Percentiles rank a stretch among this genome's conserved stretches.
phyloP scores from a whole-genome alignment of 2,888 invertebrate species.

The Pristionchus exspectatus region DNA sequence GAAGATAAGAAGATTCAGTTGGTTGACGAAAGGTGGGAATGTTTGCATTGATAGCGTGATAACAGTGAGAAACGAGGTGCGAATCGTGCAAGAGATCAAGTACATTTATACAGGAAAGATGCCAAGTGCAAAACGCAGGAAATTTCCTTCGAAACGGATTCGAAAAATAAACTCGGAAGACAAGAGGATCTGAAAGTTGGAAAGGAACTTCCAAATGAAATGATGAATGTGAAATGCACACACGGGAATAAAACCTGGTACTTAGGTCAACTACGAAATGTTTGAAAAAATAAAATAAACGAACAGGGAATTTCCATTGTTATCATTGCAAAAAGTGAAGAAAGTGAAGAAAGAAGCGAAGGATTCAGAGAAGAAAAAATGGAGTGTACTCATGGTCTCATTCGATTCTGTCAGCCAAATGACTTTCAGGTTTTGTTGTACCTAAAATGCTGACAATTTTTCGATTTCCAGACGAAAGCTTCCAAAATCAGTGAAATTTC shows the following conservation, averaged over 20 bases:
- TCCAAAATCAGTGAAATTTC: slow-evolving; percentile 86
- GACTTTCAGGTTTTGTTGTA: slow-evolving; percentile 83
- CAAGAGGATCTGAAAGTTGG: slow-evolving; percentile 53
- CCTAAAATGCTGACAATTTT: neutral
- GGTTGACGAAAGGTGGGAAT: slow-evolving; percentile 12
- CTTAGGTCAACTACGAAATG: neutral
- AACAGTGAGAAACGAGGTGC: neutral
- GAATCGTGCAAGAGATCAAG: neutral
- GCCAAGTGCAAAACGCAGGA: slow-evolving; percentile 61
- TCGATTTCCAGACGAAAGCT: slow-evolving; percentile 84
- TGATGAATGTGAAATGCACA: slow-evolving; percentile 58
- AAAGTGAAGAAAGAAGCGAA: neutral
- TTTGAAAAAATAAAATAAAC: neutral
- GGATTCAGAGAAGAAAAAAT: slow-evolving; percentile 1
- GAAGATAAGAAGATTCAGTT: neutral
- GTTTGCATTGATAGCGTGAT: neutral
- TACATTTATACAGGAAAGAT: slow-evolving; percentile 55
- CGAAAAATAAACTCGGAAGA: slow-evolving; percentile 58
- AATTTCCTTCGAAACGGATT: slow-evolving; percentile 61
- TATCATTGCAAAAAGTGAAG: slow-evolving; percentile 1
- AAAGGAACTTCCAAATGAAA: slow-evolving; percentile 55
- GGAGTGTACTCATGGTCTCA: slow-evolving; percentile 82
- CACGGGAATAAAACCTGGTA: slow-evolving; percentile 60
- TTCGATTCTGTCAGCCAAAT: slow-evolving; percentile 92
- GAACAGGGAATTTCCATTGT: slow-evolving; percentile 14